Evolutionary conservation across 2,113 vertebrate genomes (phyloP), one percentile per base, ranked within the genome.

Genomic region (Syngnathus floridae): DNA sequence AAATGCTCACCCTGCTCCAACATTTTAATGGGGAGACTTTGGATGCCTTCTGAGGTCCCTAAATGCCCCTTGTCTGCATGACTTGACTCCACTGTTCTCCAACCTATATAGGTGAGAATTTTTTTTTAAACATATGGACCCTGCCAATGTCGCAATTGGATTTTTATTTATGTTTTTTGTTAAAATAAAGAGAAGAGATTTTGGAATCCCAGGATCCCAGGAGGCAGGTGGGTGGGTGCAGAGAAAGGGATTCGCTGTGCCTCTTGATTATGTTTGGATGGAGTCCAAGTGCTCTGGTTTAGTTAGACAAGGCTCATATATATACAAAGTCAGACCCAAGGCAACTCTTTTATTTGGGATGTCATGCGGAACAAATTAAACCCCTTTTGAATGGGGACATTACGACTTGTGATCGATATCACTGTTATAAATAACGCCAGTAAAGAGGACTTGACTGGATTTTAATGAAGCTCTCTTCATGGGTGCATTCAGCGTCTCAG

Each of bases 1-100:
- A 90, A 87, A 86, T 78, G 78, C 73, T 82, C 78, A 8, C n/a
- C 14, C 81, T 73, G 83, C 51, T 74, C 74, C 78, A 86, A 86
- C 82, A 83, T 86, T 86, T 80, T 71, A 83, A 86, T 77, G 72
- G 80, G 76, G 64, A 76, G 78, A 74, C 76, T 81, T 67, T 79
- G 79, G 81, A 74, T 73, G 81, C 72, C 77, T 76, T 74, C 71
- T 77, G 21, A 60, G 66, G 67, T 78, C 80, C 81, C 62, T 14
- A 31, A 66, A 75, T 70, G 72, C 76, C 69, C 69, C 51, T 21
- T 31, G 75, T 67, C 58, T 70, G 65, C 76, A 66, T 64, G 58
- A 64, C 57, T 45, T 77, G 77, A 82, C 79, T 84, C 43, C 55
- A 37, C 31, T 35, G 43, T 48, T 66, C 45, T 59, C 70, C 63